Conservation (phyloP, 2,888 invertebrate species). For the Clusia tigrina region DNA sequence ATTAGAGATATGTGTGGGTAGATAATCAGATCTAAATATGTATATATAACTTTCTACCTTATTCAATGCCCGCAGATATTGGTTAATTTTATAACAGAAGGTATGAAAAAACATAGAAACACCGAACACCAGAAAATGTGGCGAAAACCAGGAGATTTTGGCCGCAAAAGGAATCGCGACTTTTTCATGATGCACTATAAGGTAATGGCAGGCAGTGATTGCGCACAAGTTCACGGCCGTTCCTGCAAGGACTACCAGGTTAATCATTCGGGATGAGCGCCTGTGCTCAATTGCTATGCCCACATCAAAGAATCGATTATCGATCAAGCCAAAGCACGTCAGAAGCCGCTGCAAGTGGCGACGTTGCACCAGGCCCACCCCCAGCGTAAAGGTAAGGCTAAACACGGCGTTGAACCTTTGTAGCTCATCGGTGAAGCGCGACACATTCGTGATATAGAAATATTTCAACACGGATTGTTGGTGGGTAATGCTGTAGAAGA, state of each 20-base stretch:
- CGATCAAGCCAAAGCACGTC: slow-evolving; percentile 37
- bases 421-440: slow-evolving; percentile 45
- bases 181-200: slow-evolving; percentile 34
- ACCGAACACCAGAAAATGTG: slow-evolving; percentile 49
- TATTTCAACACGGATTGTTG: slow-evolving; percentile 44
- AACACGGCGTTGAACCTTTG: slow-evolving; percentile 51
- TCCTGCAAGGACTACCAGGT: slow-evolving; percentile 29
- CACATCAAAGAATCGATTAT: slow-evolving; percentile 40
- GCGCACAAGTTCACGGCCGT: slow-evolving; percentile 37
- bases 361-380: slow-evolving; percentile 37
- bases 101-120: slow-evolving; percentile 44
- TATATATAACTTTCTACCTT: slow-evolving; percentile 42
- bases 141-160: slow-evolving; percentile 47
- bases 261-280: slow-evolving; percentile 35
- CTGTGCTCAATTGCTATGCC: slow-evolving; percentile 46
- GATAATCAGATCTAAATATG: not conserved
- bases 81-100: slow-evolving; percentile 43
- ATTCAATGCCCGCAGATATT: slow-evolving; percentile 48
- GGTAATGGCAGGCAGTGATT: slow-evolving; percentile 36
- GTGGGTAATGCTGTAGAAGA: slow-evolving; percentile 31
- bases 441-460: slow-evolving; percentile 47
- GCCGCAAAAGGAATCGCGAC: slow-evolving; percentile 35
- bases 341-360: slow-evolving; percentile 38
- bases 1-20: slow-evolving; percentile 12
- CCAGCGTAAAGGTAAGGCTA: slow-evolving; percentile 41